A percentile compares a stretch with the other conserved stretches of the same genome.
These are phyloP conservation scores for Cyclophora punctaria DNA, from an alignment of 2,888 invertebrate species.

Conservation along the genomic window DNA sequence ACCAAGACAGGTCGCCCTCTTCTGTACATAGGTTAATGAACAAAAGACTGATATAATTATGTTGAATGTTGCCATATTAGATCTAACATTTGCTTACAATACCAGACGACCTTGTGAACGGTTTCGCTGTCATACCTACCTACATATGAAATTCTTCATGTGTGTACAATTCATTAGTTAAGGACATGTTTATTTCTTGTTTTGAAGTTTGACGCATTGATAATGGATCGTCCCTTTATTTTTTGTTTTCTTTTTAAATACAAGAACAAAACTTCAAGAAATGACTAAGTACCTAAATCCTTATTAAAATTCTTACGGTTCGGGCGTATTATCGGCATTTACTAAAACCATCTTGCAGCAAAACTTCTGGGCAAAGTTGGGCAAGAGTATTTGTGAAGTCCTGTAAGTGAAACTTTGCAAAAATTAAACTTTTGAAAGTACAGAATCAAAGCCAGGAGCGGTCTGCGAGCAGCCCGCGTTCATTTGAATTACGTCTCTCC, in stretches of 20 bases:
- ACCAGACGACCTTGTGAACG: slow-evolving; percentile 4
- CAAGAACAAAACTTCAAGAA: slow-evolving; percentile 11
- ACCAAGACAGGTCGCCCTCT: no score
- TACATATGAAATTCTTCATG: no score
- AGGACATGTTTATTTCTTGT: no score
- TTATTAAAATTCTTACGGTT: slow-evolving; percentile 9
- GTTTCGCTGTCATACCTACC: not conserved
- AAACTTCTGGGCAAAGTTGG: slow-evolving; percentile 39
- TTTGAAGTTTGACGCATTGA: no score
- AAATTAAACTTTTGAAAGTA: slow-evolving; percentile 66
- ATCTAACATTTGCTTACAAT: slow-evolving; percentile 4
- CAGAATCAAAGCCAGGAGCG: slow-evolving; percentile 61
- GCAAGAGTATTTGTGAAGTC: slow-evolving; percentile 50
- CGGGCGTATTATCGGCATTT: slow-evolving; percentile 21
- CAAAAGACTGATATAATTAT: no score
- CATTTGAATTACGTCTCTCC: slow-evolving; percentile 67
- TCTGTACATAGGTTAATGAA: no score
- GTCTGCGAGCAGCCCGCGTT: slow-evolving; percentile 47
- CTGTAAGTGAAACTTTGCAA: slow-evolving; percentile 58
- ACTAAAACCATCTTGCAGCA: slow-evolving; percentile 28
- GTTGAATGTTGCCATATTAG: no score
- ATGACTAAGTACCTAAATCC: slow-evolving; percentile 4
- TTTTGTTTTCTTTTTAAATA: no score
- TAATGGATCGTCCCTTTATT: no score
- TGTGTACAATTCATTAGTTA: no score